These are phyloP conservation scores for Tragulus kanchil DNA, from an alignment of 2,113 vertebrate species.

Conservation along the genomic window DNA sequence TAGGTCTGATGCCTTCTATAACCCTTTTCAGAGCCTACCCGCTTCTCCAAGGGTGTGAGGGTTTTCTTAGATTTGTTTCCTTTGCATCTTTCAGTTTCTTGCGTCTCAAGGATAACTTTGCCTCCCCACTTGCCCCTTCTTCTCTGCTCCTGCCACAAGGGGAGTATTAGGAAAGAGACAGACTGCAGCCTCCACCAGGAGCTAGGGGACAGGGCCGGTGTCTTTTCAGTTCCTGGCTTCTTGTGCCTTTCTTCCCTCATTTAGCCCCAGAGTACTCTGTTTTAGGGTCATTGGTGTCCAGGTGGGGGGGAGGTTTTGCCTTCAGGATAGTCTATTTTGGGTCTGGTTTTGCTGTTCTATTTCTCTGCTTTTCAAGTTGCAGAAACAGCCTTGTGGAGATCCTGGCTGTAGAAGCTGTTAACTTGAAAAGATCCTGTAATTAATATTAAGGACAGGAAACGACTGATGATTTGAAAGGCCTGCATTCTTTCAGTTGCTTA, in stretches of 20 bases:
- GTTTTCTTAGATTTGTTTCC: constrained; percentile 22
- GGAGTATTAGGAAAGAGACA: not conserved
- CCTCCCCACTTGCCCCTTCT: not conserved
- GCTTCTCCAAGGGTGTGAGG: not conserved
- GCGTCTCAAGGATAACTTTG: constrained; percentile 44
- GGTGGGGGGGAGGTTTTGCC: not conserved
- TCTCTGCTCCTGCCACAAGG: not conserved
- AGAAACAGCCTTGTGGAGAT: not conserved
- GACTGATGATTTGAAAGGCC: constrained; percentile 72
- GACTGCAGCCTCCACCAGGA: constrained; percentile 53
- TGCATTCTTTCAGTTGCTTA: constrained; percentile 73
- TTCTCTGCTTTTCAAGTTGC: constrained; percentile 50
- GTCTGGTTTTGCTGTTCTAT: not conserved
- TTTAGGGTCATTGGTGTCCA: not conserved
- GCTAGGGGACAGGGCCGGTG: not conserved
- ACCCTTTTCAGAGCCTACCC: not conserved
- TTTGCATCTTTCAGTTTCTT: constrained; percentile 42
- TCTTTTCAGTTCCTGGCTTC: not conserved
- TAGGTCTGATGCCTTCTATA: not conserved
- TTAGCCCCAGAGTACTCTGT: not conserved
- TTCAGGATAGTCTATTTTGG: not conserved
- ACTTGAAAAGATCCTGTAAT: constrained; percentile 77
- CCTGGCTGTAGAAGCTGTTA: constrained; percentile 55
- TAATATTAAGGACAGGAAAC: constrained; percentile 80
- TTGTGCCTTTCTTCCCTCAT: not conserved